Conservation (phyloP, 2,113 vertebrate genomes). For the Chaetodon trifascialis region DNA sequence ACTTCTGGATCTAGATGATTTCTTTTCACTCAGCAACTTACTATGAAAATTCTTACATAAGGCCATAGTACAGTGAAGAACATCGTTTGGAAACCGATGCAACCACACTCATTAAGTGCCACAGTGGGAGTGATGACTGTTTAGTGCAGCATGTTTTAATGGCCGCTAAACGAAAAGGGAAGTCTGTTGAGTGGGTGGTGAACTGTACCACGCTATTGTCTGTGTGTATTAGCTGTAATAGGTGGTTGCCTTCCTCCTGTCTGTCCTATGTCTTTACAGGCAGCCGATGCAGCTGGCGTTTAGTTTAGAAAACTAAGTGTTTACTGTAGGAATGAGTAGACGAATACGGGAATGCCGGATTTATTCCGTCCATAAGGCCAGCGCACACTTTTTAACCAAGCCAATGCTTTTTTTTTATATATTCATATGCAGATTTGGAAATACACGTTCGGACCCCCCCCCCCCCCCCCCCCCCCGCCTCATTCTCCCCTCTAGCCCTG, state of each 20-base stretch:
- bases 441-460: slow-evolving; percentile 39
- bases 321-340: slow-evolving; percentile 80
- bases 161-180: slow-evolving; percentile 55
- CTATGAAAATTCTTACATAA: slow-evolving; percentile 56
- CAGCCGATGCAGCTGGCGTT: slow-evolving; percentile 19
- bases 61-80: slow-evolving; percentile 11
- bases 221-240: slow-evolving; percentile 47
- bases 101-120: slow-evolving; percentile 55
- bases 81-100: slow-evolving; percentile 32
- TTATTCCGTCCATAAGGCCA: slow-evolving; percentile 44
- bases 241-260: slow-evolving; percentile 14
- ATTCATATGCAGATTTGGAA: slow-evolving; percentile 73
- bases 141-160: slow-evolving; percentile 60
- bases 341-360: slow-evolving; percentile 65
- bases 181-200: slow-evolving; percentile 54
- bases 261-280: slow-evolving; percentile 2
- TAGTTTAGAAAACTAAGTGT: slow-evolving; percentile 33
- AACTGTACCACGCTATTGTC: slow-evolving; percentile 41
- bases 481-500: slow-evolving; percentile 50
- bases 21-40: slow-evolving; percentile 56
- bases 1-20: slow-evolving; percentile 14
- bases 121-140: slow-evolving; percentile 48
- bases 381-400: slow-evolving; percentile 51
- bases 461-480: slow-evolving; percentile 32
- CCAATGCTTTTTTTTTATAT: slow-evolving; percentile 41